These are phyloP conservation scores for Napeogenes inachia DNA, from an alignment of 2,888 invertebrate species.

Conservation along the genomic window DNA sequence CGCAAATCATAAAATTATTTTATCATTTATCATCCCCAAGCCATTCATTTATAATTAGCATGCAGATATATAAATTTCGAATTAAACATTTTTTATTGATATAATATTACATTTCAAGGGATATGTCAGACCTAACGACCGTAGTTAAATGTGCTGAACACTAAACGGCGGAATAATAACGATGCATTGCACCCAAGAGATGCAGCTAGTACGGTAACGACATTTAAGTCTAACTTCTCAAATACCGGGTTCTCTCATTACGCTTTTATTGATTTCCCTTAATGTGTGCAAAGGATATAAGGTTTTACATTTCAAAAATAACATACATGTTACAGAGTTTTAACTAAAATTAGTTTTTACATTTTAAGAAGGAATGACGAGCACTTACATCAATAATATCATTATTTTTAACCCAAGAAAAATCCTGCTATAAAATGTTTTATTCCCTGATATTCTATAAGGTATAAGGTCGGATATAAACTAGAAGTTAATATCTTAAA, in stretches of 20 bases:
- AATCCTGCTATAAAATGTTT: neutral
- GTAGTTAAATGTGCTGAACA: constrained; percentile 47
- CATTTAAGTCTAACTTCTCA: constrained; percentile 26
- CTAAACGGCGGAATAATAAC: constrained; percentile 64
- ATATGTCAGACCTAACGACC: constrained; percentile 60
- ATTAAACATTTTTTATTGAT: neutral
- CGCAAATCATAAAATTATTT: neutral
- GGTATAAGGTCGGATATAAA: constrained; percentile 2
- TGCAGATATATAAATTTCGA: too few species aligned
- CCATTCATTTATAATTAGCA: too few species aligned
- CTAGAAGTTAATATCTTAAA: constrained; percentile 6
- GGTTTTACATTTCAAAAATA: too few species aligned
- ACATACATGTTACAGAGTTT: too few species aligned
- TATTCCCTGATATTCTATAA: constrained; percentile 2
- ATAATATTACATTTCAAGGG: constrained; percentile 33
- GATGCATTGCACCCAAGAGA: constrained; percentile 49
- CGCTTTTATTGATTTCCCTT: neutral
- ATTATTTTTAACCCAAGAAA: neutral
- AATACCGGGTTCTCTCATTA: constrained; percentile 4
- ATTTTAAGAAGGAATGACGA: too few species aligned
- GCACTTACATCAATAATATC: too few species aligned
- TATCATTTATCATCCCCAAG: neutral
- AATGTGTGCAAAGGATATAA: neutral
- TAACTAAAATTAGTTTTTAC: too few species aligned
- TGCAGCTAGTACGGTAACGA: constrained; percentile 37